Conservation (phyloP, 1,140 invertebrate species). For the Sarcophaga bullata region DNA sequence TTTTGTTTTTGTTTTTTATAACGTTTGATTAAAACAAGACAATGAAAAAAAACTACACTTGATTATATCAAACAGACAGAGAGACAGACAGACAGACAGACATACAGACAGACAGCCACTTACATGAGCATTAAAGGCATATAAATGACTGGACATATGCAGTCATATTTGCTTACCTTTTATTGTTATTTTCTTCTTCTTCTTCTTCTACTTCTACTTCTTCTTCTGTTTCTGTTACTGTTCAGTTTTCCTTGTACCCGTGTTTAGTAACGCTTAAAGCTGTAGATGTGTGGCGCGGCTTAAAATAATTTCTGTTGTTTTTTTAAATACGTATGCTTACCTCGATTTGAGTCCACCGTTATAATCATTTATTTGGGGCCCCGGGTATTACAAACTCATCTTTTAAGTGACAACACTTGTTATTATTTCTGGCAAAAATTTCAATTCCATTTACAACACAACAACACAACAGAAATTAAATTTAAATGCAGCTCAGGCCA, state of each 20-base stretch:
- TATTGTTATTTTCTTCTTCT: neutral
- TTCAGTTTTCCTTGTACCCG: neutral
- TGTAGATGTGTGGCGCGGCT: neutral
- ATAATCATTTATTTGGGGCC: neutral
- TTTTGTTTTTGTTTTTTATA: too few species aligned
- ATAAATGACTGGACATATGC: too few species aligned
- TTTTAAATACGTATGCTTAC: too few species aligned
- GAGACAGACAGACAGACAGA: too few species aligned
- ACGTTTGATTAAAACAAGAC: too few species aligned
- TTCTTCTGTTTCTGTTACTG: too few species aligned
- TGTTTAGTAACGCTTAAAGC: conserved; percentile 10
- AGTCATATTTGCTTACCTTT: too few species aligned
- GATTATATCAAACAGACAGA: too few species aligned
- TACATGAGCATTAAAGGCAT: neutral
- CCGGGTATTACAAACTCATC: neutral
- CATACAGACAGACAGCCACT: too few species aligned
- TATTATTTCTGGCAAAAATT: conserved; percentile 10
- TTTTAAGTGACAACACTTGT: conserved; percentile 24
- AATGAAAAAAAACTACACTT: too few species aligned
- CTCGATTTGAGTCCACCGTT: too few species aligned
- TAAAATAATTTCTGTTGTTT: neutral
- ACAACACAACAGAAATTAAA: neutral
- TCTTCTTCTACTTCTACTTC: too few species aligned
- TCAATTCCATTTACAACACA: neutral
- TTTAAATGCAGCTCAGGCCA: neutral